These are phyloP conservation scores for Heteropelma amictum DNA, from an alignment of 2,888 invertebrate genomes.

Conservation along the genomic window DNA sequence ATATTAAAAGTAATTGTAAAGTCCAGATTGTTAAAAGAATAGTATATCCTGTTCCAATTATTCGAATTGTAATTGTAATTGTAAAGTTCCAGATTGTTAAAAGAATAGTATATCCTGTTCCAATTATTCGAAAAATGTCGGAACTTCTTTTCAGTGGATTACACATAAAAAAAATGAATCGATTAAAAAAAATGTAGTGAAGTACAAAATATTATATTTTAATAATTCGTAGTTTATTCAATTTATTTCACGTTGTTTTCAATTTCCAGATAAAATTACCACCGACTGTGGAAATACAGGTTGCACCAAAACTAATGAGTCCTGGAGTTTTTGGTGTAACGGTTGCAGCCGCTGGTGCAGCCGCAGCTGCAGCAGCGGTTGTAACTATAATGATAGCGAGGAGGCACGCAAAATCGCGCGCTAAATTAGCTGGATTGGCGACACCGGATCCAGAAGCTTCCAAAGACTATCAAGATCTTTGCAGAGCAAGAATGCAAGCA, in stretches of 20 bases:
- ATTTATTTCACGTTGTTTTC: neutral
- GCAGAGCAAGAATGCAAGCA: slow-evolving; percentile 90
- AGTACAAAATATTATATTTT: no score
- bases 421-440: slow-evolving; percentile 89
- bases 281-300: slow-evolving; percentile 74
- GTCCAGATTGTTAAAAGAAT: no score
- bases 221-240: no score
- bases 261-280: slow-evolving; percentile 79
- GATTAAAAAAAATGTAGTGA: no score
- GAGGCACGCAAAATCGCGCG: slow-evolving; percentile 86
- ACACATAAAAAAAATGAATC: no score
- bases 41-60: no score
- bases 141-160: no score
- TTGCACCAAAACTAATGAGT: slow-evolving; percentile 70
- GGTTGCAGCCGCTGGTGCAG: slow-evolving; percentile 83
- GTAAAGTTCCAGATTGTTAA: no score
- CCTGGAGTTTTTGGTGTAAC: slow-evolving; percentile 77
- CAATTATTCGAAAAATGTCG: no score
- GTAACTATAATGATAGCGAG: slow-evolving; percentile 84
- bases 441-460: slow-evolving; percentile 90
- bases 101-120: no score
- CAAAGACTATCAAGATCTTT: slow-evolving; percentile 95
- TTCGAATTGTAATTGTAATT: no score
- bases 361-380: slow-evolving; percentile 83
- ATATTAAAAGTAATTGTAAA: neutral